Conservation (phyloP, 2,113 vertebrate genomes). For the Protobothrops mucrosquamatus region DNA sequence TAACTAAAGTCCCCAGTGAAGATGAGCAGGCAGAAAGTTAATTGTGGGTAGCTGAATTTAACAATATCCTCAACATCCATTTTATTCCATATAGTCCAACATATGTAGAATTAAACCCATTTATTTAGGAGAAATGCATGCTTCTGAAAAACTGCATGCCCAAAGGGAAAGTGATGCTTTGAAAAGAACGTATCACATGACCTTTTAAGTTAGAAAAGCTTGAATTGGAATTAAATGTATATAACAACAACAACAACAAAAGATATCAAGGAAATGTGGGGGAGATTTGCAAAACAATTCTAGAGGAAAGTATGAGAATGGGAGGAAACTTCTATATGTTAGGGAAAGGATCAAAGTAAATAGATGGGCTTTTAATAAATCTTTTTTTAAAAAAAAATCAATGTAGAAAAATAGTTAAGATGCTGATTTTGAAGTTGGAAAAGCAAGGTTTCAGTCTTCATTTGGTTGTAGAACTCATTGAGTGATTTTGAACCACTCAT, state of each 20-base stretch:
- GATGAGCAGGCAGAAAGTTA: not conserved
- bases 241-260: not conserved
- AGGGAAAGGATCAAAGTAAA: not conserved
- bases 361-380: not conserved
- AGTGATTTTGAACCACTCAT: not conserved
- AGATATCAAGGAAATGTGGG: not conserved
- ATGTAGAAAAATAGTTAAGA: not conserved
- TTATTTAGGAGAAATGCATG: not conserved
- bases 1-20: not conserved
- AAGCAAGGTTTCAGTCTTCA: not conserved
- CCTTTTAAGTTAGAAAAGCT: not conserved
- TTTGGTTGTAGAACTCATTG: not conserved
- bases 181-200: not conserved
- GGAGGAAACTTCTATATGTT: not conserved
- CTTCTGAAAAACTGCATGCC: not conserved
- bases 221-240: not conserved
- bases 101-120: not conserved
- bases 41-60: not conserved
- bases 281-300: not conserved
- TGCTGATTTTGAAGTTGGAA: not conserved
- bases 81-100: not conserved
- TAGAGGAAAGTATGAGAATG: not conserved
- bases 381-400: not conserved
- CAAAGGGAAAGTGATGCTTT: not conserved
- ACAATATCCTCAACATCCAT: not conserved